Conservation (phyloP, 2,797 vertebrate genomes). For the Vireo griseus region DNA sequence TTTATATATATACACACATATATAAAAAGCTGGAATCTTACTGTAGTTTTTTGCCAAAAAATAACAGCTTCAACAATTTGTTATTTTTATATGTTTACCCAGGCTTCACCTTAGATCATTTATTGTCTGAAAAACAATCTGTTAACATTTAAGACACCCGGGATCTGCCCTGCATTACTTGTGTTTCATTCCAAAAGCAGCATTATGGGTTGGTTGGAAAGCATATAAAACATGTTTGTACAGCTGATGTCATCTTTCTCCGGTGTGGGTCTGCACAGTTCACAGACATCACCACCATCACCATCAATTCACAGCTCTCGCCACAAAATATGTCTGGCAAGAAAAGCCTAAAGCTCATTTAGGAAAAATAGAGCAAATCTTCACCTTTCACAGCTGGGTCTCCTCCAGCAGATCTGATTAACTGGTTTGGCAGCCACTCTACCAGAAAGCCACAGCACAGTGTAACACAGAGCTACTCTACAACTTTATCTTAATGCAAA, state of each 20-base stretch:
- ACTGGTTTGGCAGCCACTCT: not conserved
- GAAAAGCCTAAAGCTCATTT: not conserved
- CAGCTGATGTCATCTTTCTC: not conserved
- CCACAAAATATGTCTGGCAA: not conserved
- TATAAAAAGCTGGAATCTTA: not conserved
- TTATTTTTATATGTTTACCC: not conserved
- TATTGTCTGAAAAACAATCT: not conserved
- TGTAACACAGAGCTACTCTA: not conserved
- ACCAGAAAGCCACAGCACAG: not conserved
- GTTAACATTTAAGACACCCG: not conserved
- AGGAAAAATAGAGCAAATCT: not conserved
- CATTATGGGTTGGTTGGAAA: not conserved
- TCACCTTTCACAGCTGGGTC: constrained; percentile 8
- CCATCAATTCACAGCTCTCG: not conserved
- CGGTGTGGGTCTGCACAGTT: not conserved
- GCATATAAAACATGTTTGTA: not conserved
- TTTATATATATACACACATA: not conserved
- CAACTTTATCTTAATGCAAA: not conserved
- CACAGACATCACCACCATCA: not conserved
- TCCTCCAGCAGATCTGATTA: constrained; percentile 1
- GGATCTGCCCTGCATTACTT: not conserved
- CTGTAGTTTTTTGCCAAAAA: not conserved
- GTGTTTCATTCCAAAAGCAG: not conserved
- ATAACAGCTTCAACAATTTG: not conserved
- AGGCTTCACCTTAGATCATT: not conserved